Percentiles rank a stretch among this genome's conserved stretches.
These are phyloP conservation scores for Metacarcinus magister DNA, from an alignment of 2,888 invertebrate species.

Conservation along the genomic window DNA sequence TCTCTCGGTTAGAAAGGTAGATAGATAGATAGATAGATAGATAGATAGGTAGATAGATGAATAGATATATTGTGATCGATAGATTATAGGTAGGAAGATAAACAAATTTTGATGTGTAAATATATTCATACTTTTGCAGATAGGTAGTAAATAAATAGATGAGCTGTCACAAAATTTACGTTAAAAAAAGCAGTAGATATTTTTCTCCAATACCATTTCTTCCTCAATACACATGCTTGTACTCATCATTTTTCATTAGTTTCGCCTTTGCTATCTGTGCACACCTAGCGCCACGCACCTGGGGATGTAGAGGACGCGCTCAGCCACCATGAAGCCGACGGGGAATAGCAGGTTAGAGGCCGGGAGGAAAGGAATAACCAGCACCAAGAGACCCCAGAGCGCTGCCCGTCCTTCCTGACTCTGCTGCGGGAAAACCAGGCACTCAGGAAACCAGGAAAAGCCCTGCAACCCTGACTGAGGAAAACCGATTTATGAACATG, in stretches of 20 bases:
- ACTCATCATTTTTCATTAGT: no score
- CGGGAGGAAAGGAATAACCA: constrained; percentile 93
- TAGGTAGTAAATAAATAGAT: no score
- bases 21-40: constrained; percentile 2
- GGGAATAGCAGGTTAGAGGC: constrained; percentile 93
- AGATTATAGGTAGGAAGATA: neutral
- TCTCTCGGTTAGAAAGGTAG: neutral
- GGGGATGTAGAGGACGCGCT: constrained; percentile 94
- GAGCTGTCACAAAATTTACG: no score
- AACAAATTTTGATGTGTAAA: neutral
- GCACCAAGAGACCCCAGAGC: constrained; percentile 67
- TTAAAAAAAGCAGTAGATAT: neutral
- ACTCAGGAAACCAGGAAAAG: neutral
- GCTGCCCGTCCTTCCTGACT: constrained; percentile 61
- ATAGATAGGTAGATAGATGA: neutral
- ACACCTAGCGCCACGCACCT: constrained; percentile 87
- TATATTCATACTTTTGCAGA: neutral
- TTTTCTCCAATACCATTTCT: no score
- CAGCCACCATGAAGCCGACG: constrained; percentile 93
- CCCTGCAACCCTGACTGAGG: neutral
- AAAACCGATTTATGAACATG: neutral
- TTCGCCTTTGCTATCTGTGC: neutral
- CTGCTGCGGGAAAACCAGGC: constrained; percentile 50
- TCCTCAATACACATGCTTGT: no score
- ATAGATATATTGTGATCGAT: neutral